Evolutionary conservation across 2,888 invertebrate species (phyloP).

Genomic region (Biston stratarius): DNA sequence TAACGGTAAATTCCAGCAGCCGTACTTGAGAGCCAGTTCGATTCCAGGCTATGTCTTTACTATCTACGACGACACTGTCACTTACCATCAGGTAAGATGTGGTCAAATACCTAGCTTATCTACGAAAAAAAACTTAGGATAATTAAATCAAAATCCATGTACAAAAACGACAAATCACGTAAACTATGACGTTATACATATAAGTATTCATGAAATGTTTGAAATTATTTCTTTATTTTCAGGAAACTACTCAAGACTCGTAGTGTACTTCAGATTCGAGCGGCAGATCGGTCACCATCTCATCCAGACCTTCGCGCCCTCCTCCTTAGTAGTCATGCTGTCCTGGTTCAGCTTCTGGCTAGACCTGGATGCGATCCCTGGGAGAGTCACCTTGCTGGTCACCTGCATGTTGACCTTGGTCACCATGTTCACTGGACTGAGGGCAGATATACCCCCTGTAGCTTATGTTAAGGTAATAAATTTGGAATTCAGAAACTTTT

Average conservation of each 20-base stretch:
- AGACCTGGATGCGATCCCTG: constrained; percentile 93
- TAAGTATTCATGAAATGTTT: too few relatives aligned
- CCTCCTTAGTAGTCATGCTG: constrained; percentile 92
- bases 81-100: too few relatives aligned
- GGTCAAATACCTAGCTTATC: too few relatives aligned
- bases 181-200: too few relatives aligned
- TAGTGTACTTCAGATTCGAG: constrained; percentile 93
- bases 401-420: constrained; percentile 94
- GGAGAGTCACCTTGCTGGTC: constrained; percentile 92
- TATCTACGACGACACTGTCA: too few relatives aligned
- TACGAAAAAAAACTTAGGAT: too few relatives aligned
- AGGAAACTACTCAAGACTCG: constrained; percentile 92
- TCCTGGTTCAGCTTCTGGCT: constrained; percentile 96
- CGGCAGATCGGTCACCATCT: constrained; percentile 94
- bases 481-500: neutral
- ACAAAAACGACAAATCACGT: too few relatives aligned
- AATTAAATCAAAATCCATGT: too few relatives aligned
- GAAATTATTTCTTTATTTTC: constrained; percentile 43
- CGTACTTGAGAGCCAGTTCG: too few relatives aligned
- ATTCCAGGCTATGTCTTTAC: too few relatives aligned
- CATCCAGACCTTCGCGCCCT: constrained; percentile 94
- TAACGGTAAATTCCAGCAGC: too few relatives aligned
- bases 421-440: constrained; percentile 94
- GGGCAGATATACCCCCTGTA: constrained; percentile 94
- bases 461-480: constrained; percentile 92